Evolutionary conservation across 2,797 vertebrate species (phyloP).

Genomic region (Enteromius anoplus): DNA sequence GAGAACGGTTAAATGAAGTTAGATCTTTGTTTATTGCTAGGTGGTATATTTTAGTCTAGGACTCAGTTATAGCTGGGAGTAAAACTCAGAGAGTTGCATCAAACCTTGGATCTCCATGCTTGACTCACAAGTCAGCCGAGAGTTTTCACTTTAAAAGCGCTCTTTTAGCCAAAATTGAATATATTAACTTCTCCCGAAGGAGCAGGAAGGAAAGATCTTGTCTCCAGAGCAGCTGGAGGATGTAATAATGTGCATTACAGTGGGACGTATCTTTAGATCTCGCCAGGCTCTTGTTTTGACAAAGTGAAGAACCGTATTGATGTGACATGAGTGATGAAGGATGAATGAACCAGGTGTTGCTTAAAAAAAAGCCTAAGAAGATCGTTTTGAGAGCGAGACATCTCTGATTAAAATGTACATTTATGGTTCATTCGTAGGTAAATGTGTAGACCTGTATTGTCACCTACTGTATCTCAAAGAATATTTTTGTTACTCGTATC

Average conservation of each 20-base stretch:
- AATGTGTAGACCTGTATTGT: neutral
- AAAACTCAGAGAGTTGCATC: slow-evolving; percentile 60
- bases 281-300: neutral
- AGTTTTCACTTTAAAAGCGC: slow-evolving; percentile 62
- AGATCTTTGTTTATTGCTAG: slow-evolving; percentile 23
- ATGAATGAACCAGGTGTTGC: neutral
- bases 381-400: neutral
- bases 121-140: slow-evolving; percentile 47
- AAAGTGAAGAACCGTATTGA: slow-evolving; percentile 21
- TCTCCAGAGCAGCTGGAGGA: slow-evolving; percentile 35
- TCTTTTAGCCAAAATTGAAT: slow-evolving; percentile 69
- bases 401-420: neutral
- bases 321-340: slow-evolving; percentile 14
- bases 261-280: slow-evolving; percentile 36
- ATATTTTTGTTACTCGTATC: neutral
- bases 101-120: slow-evolving; percentile 56
- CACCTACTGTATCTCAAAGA: neutral
- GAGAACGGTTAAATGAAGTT: slow-evolving; percentile 25
- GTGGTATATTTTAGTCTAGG: slow-evolving; percentile 53
- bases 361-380: neutral
- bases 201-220: slow-evolving; percentile 58
- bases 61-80: slow-evolving; percentile 63
- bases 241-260: slow-evolving; percentile 34
- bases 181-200: slow-evolving; percentile 66
- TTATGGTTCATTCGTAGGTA: neutral